phyloP scores from a whole-genome alignment of 2,888 invertebrate species.

The Xiphydria camelus region DNA sequence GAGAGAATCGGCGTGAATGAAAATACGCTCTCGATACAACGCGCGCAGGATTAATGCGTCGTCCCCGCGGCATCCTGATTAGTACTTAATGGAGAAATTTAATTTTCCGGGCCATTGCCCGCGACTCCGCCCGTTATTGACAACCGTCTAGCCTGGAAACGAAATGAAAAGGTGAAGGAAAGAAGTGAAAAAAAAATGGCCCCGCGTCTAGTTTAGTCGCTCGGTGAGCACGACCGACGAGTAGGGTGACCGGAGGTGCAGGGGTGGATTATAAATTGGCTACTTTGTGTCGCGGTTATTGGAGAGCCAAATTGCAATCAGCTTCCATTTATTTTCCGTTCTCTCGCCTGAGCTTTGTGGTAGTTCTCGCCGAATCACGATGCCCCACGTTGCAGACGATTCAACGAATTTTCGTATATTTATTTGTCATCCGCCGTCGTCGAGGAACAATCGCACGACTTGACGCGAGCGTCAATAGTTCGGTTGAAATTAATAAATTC shows the following conservation, averaged over 20 bases:
- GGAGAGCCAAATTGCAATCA: constrained; percentile 45
- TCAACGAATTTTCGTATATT: too few relatives aligned
- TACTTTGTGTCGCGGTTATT: constrained; percentile 44
- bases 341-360: background rate
- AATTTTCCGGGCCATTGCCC: constrained; percentile 36
- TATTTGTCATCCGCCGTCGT: too few relatives aligned
- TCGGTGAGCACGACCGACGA: constrained; percentile 11
- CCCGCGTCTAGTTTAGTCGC: constrained; percentile 12
- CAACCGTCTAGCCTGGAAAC: constrained; percentile 17
- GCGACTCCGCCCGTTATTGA: constrained; percentile 27
- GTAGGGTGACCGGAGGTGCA: background rate
- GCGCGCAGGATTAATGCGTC: constrained; percentile 4
- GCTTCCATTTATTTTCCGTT: constrained; percentile 39
- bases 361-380: constrained; percentile 9
- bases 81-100: constrained; percentile 37
- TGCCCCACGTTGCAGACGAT: too few relatives aligned
- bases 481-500: too few relatives aligned
- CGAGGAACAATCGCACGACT: too few relatives aligned
- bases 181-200: constrained; percentile 9
- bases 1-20: too few relatives aligned
- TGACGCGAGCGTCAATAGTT: too few relatives aligned
- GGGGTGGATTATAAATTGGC: constrained; percentile 43
- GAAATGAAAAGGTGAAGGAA: constrained; percentile 4
- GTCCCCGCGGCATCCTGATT: constrained; percentile 25
- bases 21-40: too few relatives aligned